Evolutionary conservation across 1,140 invertebrate genomes (phyloP).

Genomic region (Ephestia elutella): DNA sequence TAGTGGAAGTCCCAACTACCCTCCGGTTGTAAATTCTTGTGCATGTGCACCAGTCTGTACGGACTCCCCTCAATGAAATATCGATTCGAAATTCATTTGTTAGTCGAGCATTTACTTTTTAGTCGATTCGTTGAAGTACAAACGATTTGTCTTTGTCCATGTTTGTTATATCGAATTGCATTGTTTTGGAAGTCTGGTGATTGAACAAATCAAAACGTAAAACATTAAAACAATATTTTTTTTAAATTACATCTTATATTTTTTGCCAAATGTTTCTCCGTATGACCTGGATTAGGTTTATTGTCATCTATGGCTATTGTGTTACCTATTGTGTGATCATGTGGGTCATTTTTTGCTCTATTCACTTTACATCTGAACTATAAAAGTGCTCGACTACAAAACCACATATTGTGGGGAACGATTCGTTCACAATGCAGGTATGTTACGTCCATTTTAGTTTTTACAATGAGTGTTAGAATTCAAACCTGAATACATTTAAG

Average conservation of each 20-base stretch:
- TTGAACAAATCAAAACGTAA: neutral
- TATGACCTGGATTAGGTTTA: neutral
- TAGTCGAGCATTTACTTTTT: neutral
- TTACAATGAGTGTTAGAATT: too few relatives aligned
- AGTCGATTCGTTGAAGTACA: neutral
- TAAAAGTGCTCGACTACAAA: neutral
- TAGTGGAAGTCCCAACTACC: neutral
- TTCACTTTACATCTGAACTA: neutral
- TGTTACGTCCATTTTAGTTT: neutral
- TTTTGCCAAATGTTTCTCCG: neutral
- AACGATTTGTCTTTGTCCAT: neutral
- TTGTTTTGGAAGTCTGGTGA: neutral
- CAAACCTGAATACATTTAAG: too few relatives aligned
- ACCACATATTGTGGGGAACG: neutral
- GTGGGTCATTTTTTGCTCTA: neutral
- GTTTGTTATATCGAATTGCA: neutral
- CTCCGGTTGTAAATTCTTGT: neutral
- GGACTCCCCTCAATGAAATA: slow-evolving; percentile 1
- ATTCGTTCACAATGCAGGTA: neutral
- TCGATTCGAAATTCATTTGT: slow-evolving; percentile 2
- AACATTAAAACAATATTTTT: too few relatives aligned
- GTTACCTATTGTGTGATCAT: neutral
- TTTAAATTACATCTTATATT: too few relatives aligned
- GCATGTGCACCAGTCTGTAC: neutral
- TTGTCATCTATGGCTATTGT: neutral